Base-by-base conservation (phyloP, 2,113 vertebrate genomes). In the Petroica traversi region DNA sequence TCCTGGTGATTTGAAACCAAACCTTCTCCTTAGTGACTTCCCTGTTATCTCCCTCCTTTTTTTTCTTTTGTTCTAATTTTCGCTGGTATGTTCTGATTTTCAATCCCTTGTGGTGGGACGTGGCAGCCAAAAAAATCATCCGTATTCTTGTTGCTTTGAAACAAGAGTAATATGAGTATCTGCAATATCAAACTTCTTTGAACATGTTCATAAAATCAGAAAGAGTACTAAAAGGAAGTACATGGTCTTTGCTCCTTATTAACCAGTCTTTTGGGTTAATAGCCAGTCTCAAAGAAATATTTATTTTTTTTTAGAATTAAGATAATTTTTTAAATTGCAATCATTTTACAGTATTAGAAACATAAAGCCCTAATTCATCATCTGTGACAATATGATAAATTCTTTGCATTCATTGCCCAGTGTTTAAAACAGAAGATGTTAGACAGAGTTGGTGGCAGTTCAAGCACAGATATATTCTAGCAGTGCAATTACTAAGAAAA, bases 401-500 rank as follows among this genome's bases (percentile, higher is more conserved):
- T 72, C 41, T 85, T 93, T 83, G 49, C 18, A 59, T 88, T 67
- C 45, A 66, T 62, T 91, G 33, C 17, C 43, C 2, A 3, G 16
- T 93, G 20, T 86, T 91, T 43, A 80, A 93, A 88, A 84, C 26
- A 75, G 4, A 12, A 94, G 38, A 34, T 73, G 6, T 58, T 76
- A 87, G 69, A 71, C 62, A 91, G n/a, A 83, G 49, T 36, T 86
- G 43, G 22, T 38, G 38, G 8, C 46, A 68, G 29, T 72, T 71
- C 33, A 74, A 81, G 38, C 85, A 74, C 19, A 88, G 62, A 79
- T 52, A 71, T 19, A 57, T 61, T 95, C 31, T 72, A 92, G 46
- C n/a, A 69, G 41, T 48, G 57, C 45, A 83, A 79, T 43, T 93
- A 26, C 68, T 89, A 66, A 81, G 64, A 92, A 90, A 97, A 97